Base-by-base conservation (phyloP, 2,888 invertebrate genomes). In the Nowickia ferox region DNA sequence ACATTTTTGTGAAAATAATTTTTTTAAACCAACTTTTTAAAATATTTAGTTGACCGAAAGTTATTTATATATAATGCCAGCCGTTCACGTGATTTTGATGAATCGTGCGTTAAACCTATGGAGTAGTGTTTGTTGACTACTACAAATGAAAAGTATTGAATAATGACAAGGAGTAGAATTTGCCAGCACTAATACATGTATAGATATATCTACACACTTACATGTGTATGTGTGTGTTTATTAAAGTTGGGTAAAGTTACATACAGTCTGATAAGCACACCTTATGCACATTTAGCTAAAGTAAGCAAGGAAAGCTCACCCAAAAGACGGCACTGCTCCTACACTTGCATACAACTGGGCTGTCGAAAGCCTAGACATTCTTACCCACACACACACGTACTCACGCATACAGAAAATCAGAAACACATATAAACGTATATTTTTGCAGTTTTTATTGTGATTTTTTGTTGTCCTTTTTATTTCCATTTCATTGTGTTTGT, bases 401-500 rank as follows among this genome's bases (percentile, higher is more conserved):
- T 65, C 74, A 83, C 87, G 61, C 69, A 69, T 74, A 82, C 80
- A 53, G 38, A 77, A 68, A 84, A 53, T 80, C 38, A 51, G 40
- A 42, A 46, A 46, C 65, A 57, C 65, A 57, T 65, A 51, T 77
- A 84, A 80, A 75, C 63, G 38, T 74, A 79, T 63, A 82, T 87
- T 87, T 82, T 63, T 79, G 59, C 78, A 68, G 1, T 57, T 57
- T 17, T 30, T 30, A 10, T 46, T 65, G 8, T 59, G 83, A n/a
- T 78, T 66, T 77, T 76, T 42, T n/a, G 17, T 59, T 81, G 22
- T 86, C 88, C 87, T 89, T 88, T 88, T 89, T 89, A 89, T 89
- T 90, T 90, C 88, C 22, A 44, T 89, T 57, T 38, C 74, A 75
- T 84, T 75, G 78, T 71, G 63, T 68, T 85, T 84, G 71, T 71